Conservation (phyloP, 1,140 invertebrate species). For the Pogonomyrmex californicus region DNA sequence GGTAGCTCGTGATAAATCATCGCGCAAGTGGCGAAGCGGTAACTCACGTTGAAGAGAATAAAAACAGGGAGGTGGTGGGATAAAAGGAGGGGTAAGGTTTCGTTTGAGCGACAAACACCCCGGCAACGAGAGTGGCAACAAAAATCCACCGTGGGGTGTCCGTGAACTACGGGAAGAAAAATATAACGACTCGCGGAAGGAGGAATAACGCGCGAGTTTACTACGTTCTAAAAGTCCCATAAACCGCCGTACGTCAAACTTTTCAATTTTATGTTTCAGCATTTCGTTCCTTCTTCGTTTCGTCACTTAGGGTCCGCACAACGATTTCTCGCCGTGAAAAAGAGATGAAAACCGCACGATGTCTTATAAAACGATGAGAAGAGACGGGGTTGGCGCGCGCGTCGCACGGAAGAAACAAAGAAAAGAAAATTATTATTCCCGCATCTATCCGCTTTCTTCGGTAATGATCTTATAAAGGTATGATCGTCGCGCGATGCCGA, state of each 20-base stretch:
- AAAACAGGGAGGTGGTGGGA: conserved; percentile 39
- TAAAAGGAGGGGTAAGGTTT: conserved; percentile 19
- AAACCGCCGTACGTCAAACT: conserved; percentile 84
- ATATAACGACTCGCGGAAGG: conserved; percentile 83
- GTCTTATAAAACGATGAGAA: not conserved
- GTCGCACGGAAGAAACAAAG: not conserved
- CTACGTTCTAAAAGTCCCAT: conserved; percentile 85
- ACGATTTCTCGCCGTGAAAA: conserved; percentile 4
- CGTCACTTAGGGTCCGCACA: conserved; percentile 72
- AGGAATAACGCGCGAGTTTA: conserved; percentile 85
- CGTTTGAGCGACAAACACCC: conserved; percentile 79
- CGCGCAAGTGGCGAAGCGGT: conserved; percentile 42
- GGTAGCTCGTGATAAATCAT: conserved; percentile 40
- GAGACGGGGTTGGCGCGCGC: not conserved
- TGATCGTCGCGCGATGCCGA: not conserved
- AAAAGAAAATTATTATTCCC: conserved; percentile 13
- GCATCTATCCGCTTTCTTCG: not conserved
- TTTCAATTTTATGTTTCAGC: conserved; percentile 86
- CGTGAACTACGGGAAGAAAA: conserved; percentile 78
- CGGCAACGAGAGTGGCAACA: conserved; percentile 72
- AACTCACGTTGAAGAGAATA: conserved; percentile 46
- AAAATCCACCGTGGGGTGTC: conserved; percentile 72
- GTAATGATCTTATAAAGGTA: not conserved
- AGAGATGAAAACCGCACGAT: not conserved
- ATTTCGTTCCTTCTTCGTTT: conserved; percentile 74